Evolutionary conservation across 2,888 invertebrate genomes (phyloP).

Genomic region (Dromius quadrimaculatus): DNA sequence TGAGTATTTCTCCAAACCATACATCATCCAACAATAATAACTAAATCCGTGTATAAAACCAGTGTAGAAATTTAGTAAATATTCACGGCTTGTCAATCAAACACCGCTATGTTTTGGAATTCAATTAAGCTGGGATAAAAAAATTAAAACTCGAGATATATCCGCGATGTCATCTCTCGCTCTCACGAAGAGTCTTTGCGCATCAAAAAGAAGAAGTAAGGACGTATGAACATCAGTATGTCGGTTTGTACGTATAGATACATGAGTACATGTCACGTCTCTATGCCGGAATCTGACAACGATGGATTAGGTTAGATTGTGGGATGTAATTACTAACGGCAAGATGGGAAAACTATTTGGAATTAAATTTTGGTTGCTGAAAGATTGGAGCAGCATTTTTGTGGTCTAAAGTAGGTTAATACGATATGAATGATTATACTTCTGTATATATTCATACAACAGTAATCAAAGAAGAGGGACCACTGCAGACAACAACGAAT

Average conservation of each 20-base stretch:
- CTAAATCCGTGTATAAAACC: slow-evolving; percentile 10
- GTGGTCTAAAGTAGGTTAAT: too few relatives aligned
- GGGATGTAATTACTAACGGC: slow-evolving; percentile 26
- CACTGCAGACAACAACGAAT: too few relatives aligned
- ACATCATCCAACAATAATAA: slow-evolving; percentile 7
- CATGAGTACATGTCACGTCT: slow-evolving; percentile 22
- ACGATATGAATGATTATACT: too few relatives aligned
- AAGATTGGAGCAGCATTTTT: too few relatives aligned
- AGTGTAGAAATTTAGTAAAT: slow-evolving; percentile 13
- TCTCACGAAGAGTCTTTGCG: too few relatives aligned
- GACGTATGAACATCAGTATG: background rate
- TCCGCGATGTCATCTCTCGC: slow-evolving; percentile 14
- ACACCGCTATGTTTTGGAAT: slow-evolving; percentile 41
- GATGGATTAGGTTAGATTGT: slow-evolving; percentile 28
- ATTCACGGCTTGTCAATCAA: slow-evolving; percentile 34
- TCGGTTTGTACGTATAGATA: background rate
- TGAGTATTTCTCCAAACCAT: slow-evolving; percentile 11
- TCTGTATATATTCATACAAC: too few relatives aligned
- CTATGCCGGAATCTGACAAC: slow-evolving; percentile 4
- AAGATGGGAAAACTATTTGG: too few relatives aligned
- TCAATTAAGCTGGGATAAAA: slow-evolving; percentile 30
- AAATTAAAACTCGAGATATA: slow-evolving; percentile 18
- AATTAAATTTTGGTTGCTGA: too few relatives aligned
- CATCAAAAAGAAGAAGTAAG: background rate
- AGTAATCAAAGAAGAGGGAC: too few relatives aligned